A percentile compares a stretch with the other conserved stretches of the same genome.
phyloP scores from a whole-genome alignment of 35 echinoderm and acorn worm genomes.

The Anneissia japonica region DNA sequence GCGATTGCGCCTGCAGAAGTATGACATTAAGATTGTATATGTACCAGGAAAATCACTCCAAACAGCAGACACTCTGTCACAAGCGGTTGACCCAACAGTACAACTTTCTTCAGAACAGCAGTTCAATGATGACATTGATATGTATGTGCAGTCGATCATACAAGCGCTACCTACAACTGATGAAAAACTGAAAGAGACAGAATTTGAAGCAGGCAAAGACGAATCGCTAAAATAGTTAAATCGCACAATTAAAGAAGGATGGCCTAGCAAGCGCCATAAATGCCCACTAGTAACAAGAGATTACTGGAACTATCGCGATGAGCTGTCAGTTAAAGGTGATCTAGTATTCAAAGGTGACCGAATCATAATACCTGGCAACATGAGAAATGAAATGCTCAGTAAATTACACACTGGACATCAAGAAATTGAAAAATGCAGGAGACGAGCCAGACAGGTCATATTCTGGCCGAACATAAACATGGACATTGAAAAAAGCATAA shows the following conservation, averaged over 20 bases:
- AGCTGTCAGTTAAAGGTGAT: not conserved
- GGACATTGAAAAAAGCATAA: conserved; percentile 1
- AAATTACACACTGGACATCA: not conserved
- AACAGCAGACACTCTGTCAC: not conserved
- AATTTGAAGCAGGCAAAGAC: not conserved
- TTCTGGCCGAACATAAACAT: conserved; percentile 21
- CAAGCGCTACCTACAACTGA: too few species aligned
- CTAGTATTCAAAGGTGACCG: not conserved
- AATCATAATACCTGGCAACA: not conserved
- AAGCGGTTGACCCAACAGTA: conserved; percentile 6
- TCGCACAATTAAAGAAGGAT: not conserved
- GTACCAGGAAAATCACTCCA: not conserved
- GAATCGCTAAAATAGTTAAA: not conserved
- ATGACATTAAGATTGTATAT: conserved; percentile 1
- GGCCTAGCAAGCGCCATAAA: not conserved
- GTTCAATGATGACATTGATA: too few species aligned
- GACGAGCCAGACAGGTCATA: not conserved
- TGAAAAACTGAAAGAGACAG: not conserved
- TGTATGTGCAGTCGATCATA: too few species aligned
- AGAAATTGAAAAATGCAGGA: not conserved
- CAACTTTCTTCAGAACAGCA: not conserved
- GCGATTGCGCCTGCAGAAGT: not conserved
- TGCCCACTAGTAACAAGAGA: not conserved
- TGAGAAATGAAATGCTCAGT: not conserved
- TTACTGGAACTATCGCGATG: not conserved